A percentile compares a stretch with the other conserved stretches of the same genome.
phyloP scores from a whole-genome alignment of 2,888 invertebrate species.

The Itoplectis maculator region DNA sequence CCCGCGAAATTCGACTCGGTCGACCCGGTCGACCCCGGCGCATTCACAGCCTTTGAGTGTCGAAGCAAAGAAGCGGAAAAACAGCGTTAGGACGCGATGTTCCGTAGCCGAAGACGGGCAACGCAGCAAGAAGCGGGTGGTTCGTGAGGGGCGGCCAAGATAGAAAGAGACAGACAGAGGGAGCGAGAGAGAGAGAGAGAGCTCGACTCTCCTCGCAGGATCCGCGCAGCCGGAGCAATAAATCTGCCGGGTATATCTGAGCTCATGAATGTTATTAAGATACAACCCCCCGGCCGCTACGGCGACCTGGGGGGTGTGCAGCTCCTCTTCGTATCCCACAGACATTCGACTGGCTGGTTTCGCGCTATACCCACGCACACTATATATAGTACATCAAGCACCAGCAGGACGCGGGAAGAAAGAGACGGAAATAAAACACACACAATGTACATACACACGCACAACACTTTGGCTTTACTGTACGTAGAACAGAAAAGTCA shows the following conservation, averaged over 20 bases:
- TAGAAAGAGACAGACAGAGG: too few species aligned
- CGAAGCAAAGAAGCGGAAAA: slow-evolving; percentile 33
- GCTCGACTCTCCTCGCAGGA: slow-evolving; percentile 73
- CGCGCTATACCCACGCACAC: slow-evolving; percentile 15
- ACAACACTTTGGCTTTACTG: too few species aligned
- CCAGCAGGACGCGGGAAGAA: too few species aligned
- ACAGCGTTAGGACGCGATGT: slow-evolving; percentile 18
- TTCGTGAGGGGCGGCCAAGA: slow-evolving; percentile 62
- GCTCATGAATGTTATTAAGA: slow-evolving; percentile 85
- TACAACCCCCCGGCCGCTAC: slow-evolving; percentile 81
- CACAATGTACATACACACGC: background rate
- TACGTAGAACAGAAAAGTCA: slow-evolving; percentile 64
- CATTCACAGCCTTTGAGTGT: background rate
- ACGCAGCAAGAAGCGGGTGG: slow-evolving; percentile 32
- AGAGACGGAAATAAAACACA: slow-evolving; percentile 70
- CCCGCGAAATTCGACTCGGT: background rate
- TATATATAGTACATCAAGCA: too few species aligned
- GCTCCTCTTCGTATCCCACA: slow-evolving; percentile 70
- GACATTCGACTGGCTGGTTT: slow-evolving; percentile 42
- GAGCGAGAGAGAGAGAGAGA: too few species aligned
- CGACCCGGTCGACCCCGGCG: background rate
- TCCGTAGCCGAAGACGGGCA: slow-evolving; percentile 50
- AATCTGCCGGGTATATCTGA: slow-evolving; percentile 84
- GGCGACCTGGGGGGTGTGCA: slow-evolving; percentile 69
- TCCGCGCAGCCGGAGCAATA: slow-evolving; percentile 82